Evolutionary conservation across 2,888 invertebrate genomes (phyloP).

Genomic region (Chrysolina americana): DNA sequence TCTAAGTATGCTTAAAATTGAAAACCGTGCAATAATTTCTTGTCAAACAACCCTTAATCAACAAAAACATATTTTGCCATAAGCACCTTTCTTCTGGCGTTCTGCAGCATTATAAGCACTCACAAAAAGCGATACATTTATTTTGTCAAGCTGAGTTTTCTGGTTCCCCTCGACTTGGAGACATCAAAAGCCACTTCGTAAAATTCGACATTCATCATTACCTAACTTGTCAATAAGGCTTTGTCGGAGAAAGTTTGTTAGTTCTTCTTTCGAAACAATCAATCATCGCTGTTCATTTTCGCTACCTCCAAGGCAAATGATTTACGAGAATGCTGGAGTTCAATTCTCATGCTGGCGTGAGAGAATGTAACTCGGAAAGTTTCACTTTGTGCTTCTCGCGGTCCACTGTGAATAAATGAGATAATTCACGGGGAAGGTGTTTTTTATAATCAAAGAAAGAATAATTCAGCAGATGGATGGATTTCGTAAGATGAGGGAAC

Average conservation of each 20-base stretch:
- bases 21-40: no score
- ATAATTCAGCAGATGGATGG: neutral
- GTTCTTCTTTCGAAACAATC: constrained; percentile 31
- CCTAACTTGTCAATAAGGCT: constrained; percentile 35
- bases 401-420: constrained; percentile 6
- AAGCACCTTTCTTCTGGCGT: no score
- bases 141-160: neutral
- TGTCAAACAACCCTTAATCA: no score
- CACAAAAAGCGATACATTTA: constrained; percentile 3
- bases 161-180: neutral
- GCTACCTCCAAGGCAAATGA: constrained; percentile 15
- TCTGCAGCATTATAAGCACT: no score
- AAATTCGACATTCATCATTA: constrained; percentile 18
- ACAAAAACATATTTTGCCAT: no score
- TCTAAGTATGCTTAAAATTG: no score
- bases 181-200: constrained; percentile 19
- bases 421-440: neutral
- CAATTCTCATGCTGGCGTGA: constrained; percentile 10
- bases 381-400: neutral
- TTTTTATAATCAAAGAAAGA: neutral
- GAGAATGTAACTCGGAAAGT: constrained; percentile 6
- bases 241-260: constrained; percentile 35
- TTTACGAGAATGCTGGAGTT: constrained; percentile 16
- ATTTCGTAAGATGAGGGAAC: neutral
- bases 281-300: constrained; percentile 35